phyloP scores from a whole-genome alignment of 2,113 vertebrate species.

The Laticauda colubrina region DNA sequence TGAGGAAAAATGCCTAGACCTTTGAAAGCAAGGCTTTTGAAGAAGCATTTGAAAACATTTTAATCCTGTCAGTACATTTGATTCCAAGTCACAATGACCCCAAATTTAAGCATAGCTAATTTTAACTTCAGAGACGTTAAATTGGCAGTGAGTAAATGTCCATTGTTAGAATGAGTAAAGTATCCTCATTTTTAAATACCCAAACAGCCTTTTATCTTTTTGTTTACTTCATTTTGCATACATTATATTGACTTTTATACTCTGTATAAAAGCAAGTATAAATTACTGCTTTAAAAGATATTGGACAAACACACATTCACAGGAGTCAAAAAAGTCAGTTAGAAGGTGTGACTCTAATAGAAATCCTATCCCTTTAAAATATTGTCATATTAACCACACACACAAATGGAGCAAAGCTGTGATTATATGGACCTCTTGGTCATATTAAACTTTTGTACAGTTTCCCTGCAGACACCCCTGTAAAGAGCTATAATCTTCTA shows the following conservation, averaged over 20 bases:
- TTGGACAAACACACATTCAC: neutral
- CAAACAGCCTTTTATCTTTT: neutral
- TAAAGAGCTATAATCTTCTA: neutral
- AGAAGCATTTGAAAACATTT: neutral
- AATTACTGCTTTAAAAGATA: neutral
- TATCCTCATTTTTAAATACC: neutral
- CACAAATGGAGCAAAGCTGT: neutral
- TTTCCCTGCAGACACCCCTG: neutral
- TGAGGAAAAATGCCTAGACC: neutral
- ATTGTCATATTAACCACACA: neutral
- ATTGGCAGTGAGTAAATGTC: neutral
- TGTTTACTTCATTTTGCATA: neutral
- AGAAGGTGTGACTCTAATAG: neutral
- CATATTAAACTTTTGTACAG: neutral
- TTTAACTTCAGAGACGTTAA: neutral
- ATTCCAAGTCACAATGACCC: constrained; percentile 1
- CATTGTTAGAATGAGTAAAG: neutral
- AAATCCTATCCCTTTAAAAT: neutral
- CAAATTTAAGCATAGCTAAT: constrained; percentile 20
- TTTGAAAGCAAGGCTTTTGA: constrained; percentile 18
- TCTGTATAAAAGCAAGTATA: too few species aligned
- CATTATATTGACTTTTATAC: neutral
- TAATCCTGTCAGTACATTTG: neutral
- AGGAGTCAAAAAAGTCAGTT: neutral
- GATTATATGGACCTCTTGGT: neutral